Evolutionary conservation across 2,797 vertebrate genomes (phyloP).

Genomic region (Manis javanica): DNA sequence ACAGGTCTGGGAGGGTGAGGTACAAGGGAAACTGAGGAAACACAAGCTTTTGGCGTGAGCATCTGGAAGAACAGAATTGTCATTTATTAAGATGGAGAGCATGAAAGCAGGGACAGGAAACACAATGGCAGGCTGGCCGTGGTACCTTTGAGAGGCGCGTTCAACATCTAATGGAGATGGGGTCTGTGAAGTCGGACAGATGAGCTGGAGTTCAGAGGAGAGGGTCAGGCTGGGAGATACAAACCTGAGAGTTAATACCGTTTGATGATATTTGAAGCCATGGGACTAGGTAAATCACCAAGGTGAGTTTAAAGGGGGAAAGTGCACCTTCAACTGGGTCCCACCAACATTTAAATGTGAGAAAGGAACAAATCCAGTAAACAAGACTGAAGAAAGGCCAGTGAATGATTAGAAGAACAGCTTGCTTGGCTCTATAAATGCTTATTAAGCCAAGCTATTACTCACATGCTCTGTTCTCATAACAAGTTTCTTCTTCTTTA

Average conservation of each 20-base stretch:
- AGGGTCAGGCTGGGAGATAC: neutral
- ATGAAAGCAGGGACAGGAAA: neutral
- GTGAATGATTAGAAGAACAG: neutral
- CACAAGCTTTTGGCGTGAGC: neutral
- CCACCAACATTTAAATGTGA: neutral
- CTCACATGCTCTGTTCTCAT: slow-evolving; percentile 21
- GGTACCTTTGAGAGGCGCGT: neutral
- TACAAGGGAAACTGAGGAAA: neutral
- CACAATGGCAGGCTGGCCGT: neutral
- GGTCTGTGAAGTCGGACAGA: neutral
- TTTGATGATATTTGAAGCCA: neutral
- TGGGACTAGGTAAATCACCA: neutral
- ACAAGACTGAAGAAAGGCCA: neutral
- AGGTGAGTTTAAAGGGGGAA: neutral
- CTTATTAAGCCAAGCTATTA: neutral
- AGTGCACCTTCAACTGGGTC: neutral
- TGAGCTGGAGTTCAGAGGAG: neutral
- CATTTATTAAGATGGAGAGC: neutral
- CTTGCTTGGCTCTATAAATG: neutral
- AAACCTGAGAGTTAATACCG: neutral
- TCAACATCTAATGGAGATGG: neutral
- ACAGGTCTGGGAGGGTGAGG: neutral
- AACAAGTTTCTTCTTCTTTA: slow-evolving; percentile 28
- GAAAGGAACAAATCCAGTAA: neutral
- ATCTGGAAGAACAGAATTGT: neutral